A percentile compares a stretch with the other conserved stretches of the same genome.
These are phyloP conservation scores for Oscheius myriophilus DNA, from an alignment of 2,888 invertebrate species.

Conservation along the genomic window DNA sequence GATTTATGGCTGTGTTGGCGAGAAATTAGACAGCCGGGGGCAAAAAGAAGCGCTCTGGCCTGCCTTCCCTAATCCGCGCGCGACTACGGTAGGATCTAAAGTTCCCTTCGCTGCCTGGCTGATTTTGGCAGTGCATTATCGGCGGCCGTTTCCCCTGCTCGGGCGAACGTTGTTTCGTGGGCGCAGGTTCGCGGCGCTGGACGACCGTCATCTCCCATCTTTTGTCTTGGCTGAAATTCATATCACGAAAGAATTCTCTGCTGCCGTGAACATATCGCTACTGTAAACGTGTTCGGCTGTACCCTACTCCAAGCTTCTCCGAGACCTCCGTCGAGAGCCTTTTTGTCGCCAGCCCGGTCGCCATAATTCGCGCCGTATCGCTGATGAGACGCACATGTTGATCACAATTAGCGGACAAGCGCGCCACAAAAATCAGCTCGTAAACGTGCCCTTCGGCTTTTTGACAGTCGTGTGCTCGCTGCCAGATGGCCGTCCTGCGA, in stretches of 20 bases:
- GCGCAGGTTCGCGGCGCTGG: slow-evolving; percentile 16
- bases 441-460: slow-evolving; percentile 18
- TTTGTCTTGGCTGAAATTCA: slow-evolving; percentile 25
- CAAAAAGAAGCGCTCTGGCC: background rate
- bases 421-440: slow-evolving; percentile 26
- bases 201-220: slow-evolving; percentile 22
- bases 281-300: too few species aligned
- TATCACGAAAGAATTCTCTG: slow-evolving; percentile 13
- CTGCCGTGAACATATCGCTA: background rate
- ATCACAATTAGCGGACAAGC: slow-evolving; percentile 32
- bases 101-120: too few species aligned
- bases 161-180: too few species aligned
- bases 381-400: slow-evolving; percentile 32
- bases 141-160: too few species aligned
- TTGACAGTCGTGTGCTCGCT: slow-evolving; percentile 17
- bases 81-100: too few species aligned
- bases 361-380: slow-evolving; percentile 29
- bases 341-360: slow-evolving; percentile 28
- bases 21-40: slow-evolving; percentile 6
- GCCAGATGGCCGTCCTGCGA: slow-evolving; percentile 6
- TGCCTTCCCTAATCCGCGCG: too few species aligned
- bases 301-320: background rate
- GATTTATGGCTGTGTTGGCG: slow-evolving; percentile 16
- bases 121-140: too few species aligned
- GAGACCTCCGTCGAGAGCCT: slow-evolving; percentile 3